A percentile compares a stretch with the other conserved stretches of the same genome.
These are phyloP conservation scores for Cremastinae sp. DNA, from an alignment of 2,888 invertebrate species.

Conservation along the genomic window DNA sequence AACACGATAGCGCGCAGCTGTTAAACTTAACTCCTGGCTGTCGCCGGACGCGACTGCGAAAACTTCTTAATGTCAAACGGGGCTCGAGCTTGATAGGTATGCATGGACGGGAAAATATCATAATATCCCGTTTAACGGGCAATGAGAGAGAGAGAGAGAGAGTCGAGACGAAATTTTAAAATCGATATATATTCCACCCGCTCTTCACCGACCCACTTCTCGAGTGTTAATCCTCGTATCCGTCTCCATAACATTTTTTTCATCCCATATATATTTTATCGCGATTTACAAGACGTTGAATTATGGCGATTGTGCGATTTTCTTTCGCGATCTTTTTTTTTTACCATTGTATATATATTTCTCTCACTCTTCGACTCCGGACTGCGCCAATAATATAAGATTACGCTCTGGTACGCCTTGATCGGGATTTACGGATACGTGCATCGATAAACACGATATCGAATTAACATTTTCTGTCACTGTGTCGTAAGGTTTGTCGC, in stretches of 20 bases:
- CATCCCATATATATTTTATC: constrained; percentile 14
- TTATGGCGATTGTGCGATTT: constrained; percentile 28
- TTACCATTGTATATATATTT: no score
- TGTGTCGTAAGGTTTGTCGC: not conserved
- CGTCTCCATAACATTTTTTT: not conserved
- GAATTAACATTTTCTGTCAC: constrained; percentile 7
- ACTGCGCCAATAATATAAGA: constrained; percentile 16
- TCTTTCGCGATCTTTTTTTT: not conserved
- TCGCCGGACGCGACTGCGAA: constrained; percentile 4
- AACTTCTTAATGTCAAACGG: constrained; percentile 1
- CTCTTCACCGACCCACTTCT: constrained; percentile 50
- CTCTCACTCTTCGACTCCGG: not conserved
- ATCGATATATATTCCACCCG: constrained; percentile 56
- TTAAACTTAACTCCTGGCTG: constrained; percentile 49
- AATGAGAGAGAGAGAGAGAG: constrained; percentile 4
- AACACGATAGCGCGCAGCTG: constrained; percentile 58
- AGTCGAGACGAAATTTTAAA: constrained; percentile 44
- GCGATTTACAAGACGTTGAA: constrained; percentile 19
- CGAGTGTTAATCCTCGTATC: constrained; percentile 24
- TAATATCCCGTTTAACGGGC: constrained; percentile 59
- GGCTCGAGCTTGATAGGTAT: constrained; percentile 4
- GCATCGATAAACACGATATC: no score
- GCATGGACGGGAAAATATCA: constrained; percentile 24
- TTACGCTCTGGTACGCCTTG: constrained; percentile 19
- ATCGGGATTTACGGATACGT: constrained; percentile 7